Evolutionary conservation across 2,113 vertebrate species (phyloP).

Genomic region (Sphyrna mokarran): DNA sequence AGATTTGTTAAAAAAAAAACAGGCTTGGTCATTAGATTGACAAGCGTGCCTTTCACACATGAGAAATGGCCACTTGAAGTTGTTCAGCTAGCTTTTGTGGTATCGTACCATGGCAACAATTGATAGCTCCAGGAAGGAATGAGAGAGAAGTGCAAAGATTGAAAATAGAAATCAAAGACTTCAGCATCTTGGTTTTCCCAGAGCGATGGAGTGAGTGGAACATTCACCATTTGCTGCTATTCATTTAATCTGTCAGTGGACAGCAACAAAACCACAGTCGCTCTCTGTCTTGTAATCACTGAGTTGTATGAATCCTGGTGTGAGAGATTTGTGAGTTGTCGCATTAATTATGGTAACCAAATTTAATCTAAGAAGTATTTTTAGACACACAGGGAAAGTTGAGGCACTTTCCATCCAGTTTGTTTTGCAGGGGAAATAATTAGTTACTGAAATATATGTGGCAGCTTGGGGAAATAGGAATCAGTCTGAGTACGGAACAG

Average conservation of each 20-base stretch:
- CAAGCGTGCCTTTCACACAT: neutral
- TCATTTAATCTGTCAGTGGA: neutral
- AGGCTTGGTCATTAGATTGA: neutral
- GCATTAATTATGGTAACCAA: neutral
- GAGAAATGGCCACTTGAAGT: neutral
- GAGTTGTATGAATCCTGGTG: neutral
- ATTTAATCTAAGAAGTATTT: neutral
- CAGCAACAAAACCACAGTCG: neutral
- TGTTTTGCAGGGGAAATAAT: neutral
- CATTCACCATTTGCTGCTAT: neutral
- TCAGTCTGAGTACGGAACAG: neutral
- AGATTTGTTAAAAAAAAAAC: neutral
- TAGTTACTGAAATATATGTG: slow-evolving; percentile 1
- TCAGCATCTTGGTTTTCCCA: neutral
- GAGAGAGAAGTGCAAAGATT: neutral
- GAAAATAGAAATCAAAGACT: neutral
- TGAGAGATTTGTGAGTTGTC: neutral
- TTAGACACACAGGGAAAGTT: neutral
- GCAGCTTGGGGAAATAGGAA: neutral
- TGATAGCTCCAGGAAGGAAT: neutral
- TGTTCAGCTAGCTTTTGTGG: neutral
- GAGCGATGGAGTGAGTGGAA: neutral
- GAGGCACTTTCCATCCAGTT: neutral
- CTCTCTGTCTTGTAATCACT: neutral
- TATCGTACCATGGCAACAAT: neutral